Conservation (phyloP, 2,113 vertebrate species). For the Otis tarda region DNA sequence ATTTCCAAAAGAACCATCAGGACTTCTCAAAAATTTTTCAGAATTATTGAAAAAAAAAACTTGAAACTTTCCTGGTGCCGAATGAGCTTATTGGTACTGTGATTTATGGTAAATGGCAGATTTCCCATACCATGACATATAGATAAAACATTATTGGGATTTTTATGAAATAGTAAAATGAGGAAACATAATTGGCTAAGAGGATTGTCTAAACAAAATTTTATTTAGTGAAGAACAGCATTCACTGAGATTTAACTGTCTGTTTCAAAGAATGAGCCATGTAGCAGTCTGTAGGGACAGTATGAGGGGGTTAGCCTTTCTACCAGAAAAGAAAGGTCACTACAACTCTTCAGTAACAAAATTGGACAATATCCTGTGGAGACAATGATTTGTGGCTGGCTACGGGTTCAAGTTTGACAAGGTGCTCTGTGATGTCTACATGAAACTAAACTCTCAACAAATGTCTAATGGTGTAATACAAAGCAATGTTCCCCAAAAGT, state of each 20-base stretch:
- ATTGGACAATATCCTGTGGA: background rate
- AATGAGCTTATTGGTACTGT: background rate
- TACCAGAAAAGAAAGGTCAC: background rate
- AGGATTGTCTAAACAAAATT: background rate
- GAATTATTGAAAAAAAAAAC: background rate
- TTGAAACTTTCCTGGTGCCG: background rate
- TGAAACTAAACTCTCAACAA: background rate
- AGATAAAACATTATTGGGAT: background rate
- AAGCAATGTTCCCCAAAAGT: accelerated
- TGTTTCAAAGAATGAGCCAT: background rate
- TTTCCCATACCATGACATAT: background rate
- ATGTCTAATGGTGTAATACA: background rate
- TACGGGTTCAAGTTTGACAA: background rate
- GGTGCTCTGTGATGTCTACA: background rate
- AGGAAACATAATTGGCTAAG: background rate
- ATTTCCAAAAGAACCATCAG: background rate
- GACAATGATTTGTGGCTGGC: background rate
- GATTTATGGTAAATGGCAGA: background rate
- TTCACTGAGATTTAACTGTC: background rate
- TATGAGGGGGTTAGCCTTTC: accelerated
- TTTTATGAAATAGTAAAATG: background rate
- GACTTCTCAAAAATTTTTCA: background rate
- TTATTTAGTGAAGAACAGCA: background rate
- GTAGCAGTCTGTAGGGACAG: background rate
- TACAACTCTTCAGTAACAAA: background rate